phyloP scores from a whole-genome alignment of 37 sponge, comb jelly and placozoan genomes.

The Axinella damicornis region DNA sequence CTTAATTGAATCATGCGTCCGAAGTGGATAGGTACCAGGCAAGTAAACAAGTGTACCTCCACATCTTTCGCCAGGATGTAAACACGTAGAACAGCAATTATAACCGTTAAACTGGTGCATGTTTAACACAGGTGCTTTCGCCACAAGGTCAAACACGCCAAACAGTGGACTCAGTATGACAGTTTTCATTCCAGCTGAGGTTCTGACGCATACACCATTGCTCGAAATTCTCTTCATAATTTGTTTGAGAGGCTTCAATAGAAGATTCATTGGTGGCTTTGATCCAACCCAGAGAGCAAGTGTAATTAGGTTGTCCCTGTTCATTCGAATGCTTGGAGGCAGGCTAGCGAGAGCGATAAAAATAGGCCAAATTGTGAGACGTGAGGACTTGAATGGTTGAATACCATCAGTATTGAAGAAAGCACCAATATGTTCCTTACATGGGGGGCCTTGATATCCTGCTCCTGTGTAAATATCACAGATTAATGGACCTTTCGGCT shows the following conservation, averaged over 20 bases:
- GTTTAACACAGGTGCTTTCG: conserved; percentile 14
- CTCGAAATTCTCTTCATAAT: neutral
- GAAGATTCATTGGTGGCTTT: neutral
- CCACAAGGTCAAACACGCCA: conserved; percentile 38
- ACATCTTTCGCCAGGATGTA: conserved; percentile 51
- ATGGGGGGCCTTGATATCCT: no score
- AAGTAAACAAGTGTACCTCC: neutral
- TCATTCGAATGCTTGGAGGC: neutral
- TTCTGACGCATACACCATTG: neutral
- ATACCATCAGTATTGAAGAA: no score
- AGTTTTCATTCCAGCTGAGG: neutral
- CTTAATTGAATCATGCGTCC: neutral
- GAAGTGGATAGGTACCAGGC: neutral
- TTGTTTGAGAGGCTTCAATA: neutral
- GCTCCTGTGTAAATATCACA: no score
- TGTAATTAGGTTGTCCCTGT: neutral
- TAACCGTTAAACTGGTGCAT: conserved; percentile 47
- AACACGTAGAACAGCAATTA: conserved; percentile 44
- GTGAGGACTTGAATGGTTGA: no score
- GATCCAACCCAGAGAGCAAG: neutral
- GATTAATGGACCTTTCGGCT: no score
- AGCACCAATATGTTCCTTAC: no score
- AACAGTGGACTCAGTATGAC: neutral
- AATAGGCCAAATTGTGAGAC: no score
- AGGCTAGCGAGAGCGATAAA: neutral